Evolutionary conservation across 2,113 vertebrate genomes (phyloP), one percentile per base, ranked within the genome.

Genomic region (Sceloporus tristichus): DNA sequence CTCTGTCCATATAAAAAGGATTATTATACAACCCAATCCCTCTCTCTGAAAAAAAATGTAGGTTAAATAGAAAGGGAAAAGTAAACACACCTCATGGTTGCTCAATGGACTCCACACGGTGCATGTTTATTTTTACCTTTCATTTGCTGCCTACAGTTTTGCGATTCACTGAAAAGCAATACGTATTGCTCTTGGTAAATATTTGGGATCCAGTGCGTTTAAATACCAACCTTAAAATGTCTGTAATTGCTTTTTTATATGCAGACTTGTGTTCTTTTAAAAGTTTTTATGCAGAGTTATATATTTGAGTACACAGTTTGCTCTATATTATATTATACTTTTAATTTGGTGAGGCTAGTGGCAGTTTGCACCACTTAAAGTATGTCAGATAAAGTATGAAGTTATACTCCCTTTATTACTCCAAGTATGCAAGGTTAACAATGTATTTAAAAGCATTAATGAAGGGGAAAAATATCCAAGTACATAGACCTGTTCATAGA

Each of bases 161-260:
- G 68, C 14, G 90, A 85, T 89, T 88, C 53, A 56, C n/a, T 91
- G 75, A 84, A 92, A 93, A 94, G 85, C 79, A 87, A 65, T 88
- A 86, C 86, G 84, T 76, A 71, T 76, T 93, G 75, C 66, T 1
- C 87, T 89, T 79, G 85, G 92, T 90, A 95, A 96, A 93, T 94
- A 94, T 94, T 94, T 94, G 93, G 85, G 62, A 88, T 91, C 78
- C 74, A 66, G 87, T 84, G 85, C 83, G 87, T 92, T 93, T 82
- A 93, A 95, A 95, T 89, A 92, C 65, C 89, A 94, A 89, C 88
- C 93, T 95, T 94, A 86, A 77, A 87, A 93, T 93, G 91, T 90
- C 90, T 89, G 81, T 90, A 76, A 93, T 93, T 92, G 65, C 42
- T 85, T 93, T 76, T 83, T 82, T 25, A 68, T 81, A 71, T 27